Base-by-base conservation (phyloP, 2,888 invertebrate genomes). In the Himalopsyche anomala region DNA sequence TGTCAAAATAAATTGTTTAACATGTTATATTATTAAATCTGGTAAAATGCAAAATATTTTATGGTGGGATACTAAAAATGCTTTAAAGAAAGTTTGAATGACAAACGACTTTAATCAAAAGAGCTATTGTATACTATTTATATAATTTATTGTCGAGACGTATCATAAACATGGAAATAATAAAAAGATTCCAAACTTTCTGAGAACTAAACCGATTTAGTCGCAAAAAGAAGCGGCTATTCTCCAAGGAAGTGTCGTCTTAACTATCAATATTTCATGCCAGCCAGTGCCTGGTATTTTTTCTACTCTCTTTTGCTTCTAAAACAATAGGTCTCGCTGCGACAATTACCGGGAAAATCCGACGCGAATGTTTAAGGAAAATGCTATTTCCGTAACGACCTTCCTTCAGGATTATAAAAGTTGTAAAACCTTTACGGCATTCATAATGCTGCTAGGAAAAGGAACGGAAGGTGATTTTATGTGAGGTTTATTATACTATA, bases 401-500 rank as follows among this genome's bases (percentile, higher is more conserved):
- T 74, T 74, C n/a, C 74, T 74, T 74, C 15, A 15, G 74, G 74
- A 74, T 74, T 74, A 74, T 74, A 74, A 74, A 74, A 74, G 74
- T 74, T 74, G 74, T 74, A 74, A 74, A 74, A 74, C 74, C 74
- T 74, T 74, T 74, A 74, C 36, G 74, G 5, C 74, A 38, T 74
- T 51, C 74, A 74, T 74, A 74, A 74, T 74, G 36, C 74, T 74
- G 74, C 74, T 51, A 36, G 15, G 74, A 12, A 38, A 74, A 74
- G 36, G 38, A 15, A 36, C 74, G 74, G 0, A 12, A 38, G 36
- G 74, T 74, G 74, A 74, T 74, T 74, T 69, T 69, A 69, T 69
- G 69, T 8, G 17, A 36, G 69, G 28, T 69, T 69, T 69, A 69
- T 69, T 69, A 28, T 12, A 69, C 56, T 5, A 56, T 69, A 28